phyloP scores from a whole-genome alignment of 2,113 vertebrate species.

The Zootoca vivipara region DNA sequence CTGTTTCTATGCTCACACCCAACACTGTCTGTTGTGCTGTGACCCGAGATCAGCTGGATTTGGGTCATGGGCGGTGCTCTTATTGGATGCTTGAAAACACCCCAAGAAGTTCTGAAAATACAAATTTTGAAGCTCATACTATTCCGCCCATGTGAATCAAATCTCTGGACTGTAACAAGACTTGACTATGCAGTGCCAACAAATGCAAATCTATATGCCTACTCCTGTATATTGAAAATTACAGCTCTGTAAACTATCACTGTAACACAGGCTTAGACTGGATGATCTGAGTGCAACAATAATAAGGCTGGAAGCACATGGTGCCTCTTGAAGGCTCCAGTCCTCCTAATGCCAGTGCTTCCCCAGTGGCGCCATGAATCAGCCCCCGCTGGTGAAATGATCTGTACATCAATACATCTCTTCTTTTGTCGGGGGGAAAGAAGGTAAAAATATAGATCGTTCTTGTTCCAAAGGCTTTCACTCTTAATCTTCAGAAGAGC shows the following conservation, averaged over 20 bases:
- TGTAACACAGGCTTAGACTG: slow-evolving; percentile 29
- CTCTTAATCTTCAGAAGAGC: neutral
- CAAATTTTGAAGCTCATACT: neutral
- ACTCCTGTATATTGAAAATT: slow-evolving; percentile 20
- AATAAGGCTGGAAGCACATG: slow-evolving; percentile 31
- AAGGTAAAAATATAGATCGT: slow-evolving; percentile 9
- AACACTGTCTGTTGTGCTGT: neutral
- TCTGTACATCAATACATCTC: slow-evolving; percentile 7
- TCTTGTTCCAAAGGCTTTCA: neutral
- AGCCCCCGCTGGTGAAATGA: neutral
- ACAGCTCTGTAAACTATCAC: slow-evolving; percentile 18
- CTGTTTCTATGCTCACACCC: neutral
- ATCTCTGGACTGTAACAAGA: slow-evolving; percentile 9
- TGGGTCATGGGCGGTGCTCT: neutral
- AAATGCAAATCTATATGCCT: slow-evolving; percentile 34
- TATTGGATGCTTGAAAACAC: slow-evolving; percentile 5
- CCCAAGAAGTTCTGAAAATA: neutral
- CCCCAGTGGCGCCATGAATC: neutral
- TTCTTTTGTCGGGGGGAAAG: neutral
- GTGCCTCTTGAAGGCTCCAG: slow-evolving; percentile 7
- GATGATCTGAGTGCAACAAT: slow-evolving; percentile 22
- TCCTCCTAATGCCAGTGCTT: slow-evolving; percentile 12
- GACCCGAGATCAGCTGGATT: neutral
- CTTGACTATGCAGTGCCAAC: slow-evolving; percentile 6
- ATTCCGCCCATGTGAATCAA: neutral